Conservation (phyloP, 2,797 vertebrate species). For the Choloepus didactylus region DNA sequence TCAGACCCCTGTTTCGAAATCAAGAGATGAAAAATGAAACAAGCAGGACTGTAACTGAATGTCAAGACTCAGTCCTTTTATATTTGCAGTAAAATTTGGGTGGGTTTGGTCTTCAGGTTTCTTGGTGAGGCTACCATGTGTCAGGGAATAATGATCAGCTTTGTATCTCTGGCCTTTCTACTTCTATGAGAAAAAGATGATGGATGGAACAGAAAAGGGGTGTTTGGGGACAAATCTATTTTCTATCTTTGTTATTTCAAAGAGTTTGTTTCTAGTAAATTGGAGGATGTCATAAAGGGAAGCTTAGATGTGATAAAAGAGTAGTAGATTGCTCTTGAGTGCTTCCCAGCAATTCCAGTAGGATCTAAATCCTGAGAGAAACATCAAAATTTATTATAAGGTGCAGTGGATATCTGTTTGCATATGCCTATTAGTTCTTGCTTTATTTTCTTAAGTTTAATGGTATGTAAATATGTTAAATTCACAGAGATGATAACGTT, state of each 20-base stretch:
- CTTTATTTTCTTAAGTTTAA: background rate
- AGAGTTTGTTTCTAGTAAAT: background rate
- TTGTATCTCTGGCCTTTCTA: accelerated
- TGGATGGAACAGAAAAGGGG: background rate
- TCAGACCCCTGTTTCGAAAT: background rate
- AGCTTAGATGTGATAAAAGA: background rate
- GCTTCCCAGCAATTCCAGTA: background rate
- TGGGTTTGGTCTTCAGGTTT: background rate
- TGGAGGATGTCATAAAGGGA: background rate
- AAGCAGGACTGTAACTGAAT: background rate
- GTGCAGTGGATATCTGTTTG: accelerated
- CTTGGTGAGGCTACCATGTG: background rate
- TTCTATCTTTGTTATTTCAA: background rate
- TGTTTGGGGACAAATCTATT: background rate
- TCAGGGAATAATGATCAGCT: background rate
- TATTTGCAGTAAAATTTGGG: background rate
- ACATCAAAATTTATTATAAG: too few species aligned
- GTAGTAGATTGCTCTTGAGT: too few species aligned
- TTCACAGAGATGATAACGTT: constrained; percentile 90
- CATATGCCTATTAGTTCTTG: background rate
- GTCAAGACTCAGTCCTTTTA: background rate
- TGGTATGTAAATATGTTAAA: background rate
- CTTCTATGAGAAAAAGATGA: background rate
- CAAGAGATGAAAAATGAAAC: too few species aligned
- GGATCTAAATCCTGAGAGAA: background rate